A percentile compares a stretch with the other conserved stretches of the same genome.
phyloP scores from a whole-genome alignment of 2,797 vertebrate genomes.

The Tokudaia tokunoshimensis region DNA sequence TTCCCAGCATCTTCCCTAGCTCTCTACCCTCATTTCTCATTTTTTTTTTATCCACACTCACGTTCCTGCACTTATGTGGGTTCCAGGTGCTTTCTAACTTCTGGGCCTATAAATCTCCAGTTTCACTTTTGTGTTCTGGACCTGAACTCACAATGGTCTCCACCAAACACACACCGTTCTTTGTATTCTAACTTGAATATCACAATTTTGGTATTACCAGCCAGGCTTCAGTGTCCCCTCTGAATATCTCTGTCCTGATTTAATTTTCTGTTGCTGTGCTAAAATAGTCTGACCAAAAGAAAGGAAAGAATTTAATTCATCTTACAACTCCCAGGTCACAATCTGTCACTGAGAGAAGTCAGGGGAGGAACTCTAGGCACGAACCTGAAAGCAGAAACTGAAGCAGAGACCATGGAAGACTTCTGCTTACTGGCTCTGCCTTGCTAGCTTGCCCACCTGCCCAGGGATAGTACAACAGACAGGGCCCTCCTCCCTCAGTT shows the following conservation, averaged over 20 bases:
- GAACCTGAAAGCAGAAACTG: background rate
- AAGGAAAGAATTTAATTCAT: background rate
- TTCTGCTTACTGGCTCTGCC: no score
- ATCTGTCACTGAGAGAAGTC: background rate
- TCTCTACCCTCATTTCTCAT: background rate
- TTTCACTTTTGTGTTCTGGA: background rate
- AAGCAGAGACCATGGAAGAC: background rate
- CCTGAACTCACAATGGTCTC: no score
- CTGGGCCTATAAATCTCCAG: no score
- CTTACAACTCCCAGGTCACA: background rate
- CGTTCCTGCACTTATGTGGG: fast-evolving
- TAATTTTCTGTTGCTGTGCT: background rate
- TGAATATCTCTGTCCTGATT: background rate
- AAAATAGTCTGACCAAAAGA: background rate
- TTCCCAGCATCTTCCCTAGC: background rate
- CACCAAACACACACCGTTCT: background rate
- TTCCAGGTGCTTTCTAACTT: background rate
- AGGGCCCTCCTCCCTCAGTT: no score
- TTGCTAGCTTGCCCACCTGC: no score
- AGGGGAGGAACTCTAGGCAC: background rate
- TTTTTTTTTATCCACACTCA: background rate
- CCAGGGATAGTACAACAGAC: no score
- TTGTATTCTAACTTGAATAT: background rate
- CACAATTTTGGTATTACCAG: no score
- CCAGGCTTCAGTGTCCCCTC: background rate